Evolutionary conservation across 1,140 invertebrate genomes (phyloP).

Genomic region (Hestina assimilis): DNA sequence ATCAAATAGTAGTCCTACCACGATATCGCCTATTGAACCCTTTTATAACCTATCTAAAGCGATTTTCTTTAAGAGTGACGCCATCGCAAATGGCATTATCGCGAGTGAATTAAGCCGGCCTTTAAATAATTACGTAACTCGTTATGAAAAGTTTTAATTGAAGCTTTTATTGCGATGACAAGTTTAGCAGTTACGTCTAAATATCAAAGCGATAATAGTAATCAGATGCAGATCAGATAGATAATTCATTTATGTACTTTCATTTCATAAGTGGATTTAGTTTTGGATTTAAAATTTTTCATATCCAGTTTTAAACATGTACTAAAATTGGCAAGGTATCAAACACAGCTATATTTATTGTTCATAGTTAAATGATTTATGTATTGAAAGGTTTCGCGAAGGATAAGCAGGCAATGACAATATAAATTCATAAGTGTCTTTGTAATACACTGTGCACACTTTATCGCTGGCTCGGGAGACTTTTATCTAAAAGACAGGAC

Average conservation of each 20-base stretch:
- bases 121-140: constrained; percentile 24
- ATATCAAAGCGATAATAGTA: constrained; percentile 24
- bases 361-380: neutral
- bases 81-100: constrained; percentile 39
- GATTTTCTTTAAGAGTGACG: constrained; percentile 21
- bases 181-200: constrained; percentile 18
- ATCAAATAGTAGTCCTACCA: constrained; percentile 48
- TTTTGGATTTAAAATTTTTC: too few species aligned
- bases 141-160: constrained; percentile 27
- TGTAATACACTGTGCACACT: constrained; percentile 19
- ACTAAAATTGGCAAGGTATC: neutral
- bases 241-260: too few species aligned
- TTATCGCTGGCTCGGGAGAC: constrained; percentile 22
- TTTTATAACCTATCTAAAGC: constrained; percentile 37
- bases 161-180: constrained; percentile 19
- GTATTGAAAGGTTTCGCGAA: neutral
- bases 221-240: too few species aligned
- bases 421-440: constrained; percentile 35
- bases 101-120: constrained; percentile 5
- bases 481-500: constrained; percentile 52
- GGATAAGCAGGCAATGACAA: constrained; percentile 28
- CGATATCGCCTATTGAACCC: constrained; percentile 41
- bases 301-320: neutral
- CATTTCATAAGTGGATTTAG: too few species aligned
- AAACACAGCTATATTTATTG: neutral